phyloP scores from a whole-genome alignment of 2,113 vertebrate species.

The Clarias magur region DNA sequence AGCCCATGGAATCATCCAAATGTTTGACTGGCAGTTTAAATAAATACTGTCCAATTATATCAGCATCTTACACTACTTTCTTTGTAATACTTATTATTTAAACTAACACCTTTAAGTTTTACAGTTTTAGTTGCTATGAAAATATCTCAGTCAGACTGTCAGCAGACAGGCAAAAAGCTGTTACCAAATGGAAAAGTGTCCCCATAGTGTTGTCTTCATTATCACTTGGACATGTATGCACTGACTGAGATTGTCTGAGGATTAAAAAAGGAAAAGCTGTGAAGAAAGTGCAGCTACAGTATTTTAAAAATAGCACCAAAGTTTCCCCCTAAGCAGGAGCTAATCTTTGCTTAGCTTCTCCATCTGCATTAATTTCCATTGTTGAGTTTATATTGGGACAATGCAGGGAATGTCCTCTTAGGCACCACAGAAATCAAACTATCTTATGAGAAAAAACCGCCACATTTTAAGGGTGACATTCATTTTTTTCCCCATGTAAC shows the following conservation, averaged over 20 bases:
- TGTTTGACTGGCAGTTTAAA: too few species aligned
- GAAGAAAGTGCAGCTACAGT: background rate
- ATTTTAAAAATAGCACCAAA: background rate
- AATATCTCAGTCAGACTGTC: background rate
- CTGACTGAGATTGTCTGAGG: background rate
- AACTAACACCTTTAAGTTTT: background rate
- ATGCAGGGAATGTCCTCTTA: background rate
- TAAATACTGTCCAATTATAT: background rate
- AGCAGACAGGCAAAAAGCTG: background rate
- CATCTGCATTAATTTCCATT: background rate
- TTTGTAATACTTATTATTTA: background rate
- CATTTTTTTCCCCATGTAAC: background rate
- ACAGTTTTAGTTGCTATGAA: background rate
- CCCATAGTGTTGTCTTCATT: background rate
- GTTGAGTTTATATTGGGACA: background rate
- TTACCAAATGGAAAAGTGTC: background rate
- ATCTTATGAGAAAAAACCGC: background rate
- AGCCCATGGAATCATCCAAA: too few species aligned
- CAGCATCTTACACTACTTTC: background rate
- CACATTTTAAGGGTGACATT: background rate
- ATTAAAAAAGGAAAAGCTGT: background rate
- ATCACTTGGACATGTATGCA: conserved; percentile 12
- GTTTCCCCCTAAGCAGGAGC: background rate
- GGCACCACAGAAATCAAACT: background rate
- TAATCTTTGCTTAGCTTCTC: background rate